Base-by-base conservation (phyloP, 2,888 invertebrate genomes). In the Heteromyza rotundicornis region DNA sequence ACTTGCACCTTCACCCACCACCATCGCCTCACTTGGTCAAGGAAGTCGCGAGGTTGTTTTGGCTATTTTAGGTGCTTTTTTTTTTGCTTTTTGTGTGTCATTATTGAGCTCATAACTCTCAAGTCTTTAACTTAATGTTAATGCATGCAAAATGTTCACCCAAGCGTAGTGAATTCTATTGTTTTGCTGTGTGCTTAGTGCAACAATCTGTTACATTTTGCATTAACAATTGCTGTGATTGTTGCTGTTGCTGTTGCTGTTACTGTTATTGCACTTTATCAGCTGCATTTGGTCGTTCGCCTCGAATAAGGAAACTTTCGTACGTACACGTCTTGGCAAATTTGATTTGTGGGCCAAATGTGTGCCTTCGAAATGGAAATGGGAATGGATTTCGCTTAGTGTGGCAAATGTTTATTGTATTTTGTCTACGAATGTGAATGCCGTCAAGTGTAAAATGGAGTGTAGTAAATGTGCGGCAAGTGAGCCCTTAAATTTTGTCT, bases 91-190 rank as follows among this genome's bases (percentile, higher is more conserved):
- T 51, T 24, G 24, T n/a, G 22, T 47, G 10, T 51, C 51, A 17
- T 35, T 27, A n/a, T 23, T n/a, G 50, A 23, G 17, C 19, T 36
- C 35, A 59, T 32, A 22, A 16, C 32, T 35, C 27, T n/a, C n/a
- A 27, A 27, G 27, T 27, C 27, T 27, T 24, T 20, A 19, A 22
- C 2, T 16, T 27, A 22, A 20, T 17, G 5, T n/a, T 40, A 40
- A n/a, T 40, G 40, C 40, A n/a, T n/a, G 10, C 40, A 8, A 40
- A 47, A 47, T 47, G 47, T 14, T 5, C 44, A 40, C 23, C 51
- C 24, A 51, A 57, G 52, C 56, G 44, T 27, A 52, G 57, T 35
- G 27, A 47, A 57, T 57, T 57, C 60, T 47, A 61, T 61, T 61
- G 60, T 57, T 61, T 61, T 61, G 56, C 44, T 56, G 24, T 52